Base-by-base conservation (phyloP, 2,113 vertebrate genomes). In the Mungos mungo region DNA sequence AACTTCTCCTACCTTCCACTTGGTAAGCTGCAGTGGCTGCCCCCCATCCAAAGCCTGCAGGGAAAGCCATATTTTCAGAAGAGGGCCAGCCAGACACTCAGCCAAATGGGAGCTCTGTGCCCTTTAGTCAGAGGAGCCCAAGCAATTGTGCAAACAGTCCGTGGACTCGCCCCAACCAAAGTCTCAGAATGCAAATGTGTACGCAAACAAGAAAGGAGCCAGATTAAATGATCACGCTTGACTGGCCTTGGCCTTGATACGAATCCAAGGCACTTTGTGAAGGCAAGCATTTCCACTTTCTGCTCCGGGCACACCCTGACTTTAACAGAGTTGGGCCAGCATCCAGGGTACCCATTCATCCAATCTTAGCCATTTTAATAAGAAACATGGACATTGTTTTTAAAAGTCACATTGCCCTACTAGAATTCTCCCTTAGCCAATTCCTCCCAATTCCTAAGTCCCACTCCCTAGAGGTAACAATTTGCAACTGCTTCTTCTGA, bases 21-120 rank as follows among this genome's bases (percentile, higher is more conserved):
- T 99, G 99, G 97, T 99, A 99, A 1, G 99, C 99, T 4, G 98
- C 98, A 23, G 98, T 99, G 33, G 98, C 98, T 63, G 99, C 99
- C 88, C 98, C 99, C 99, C 99, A 99, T 35, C 99, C 98, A 98
- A 99, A 99, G 95, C 98, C 98, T 88, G 38, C 84, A 66, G 99
- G 99, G 96, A 99, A 99, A 98, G 98, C 98, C 97, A 98, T 97
- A 95, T 88, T 96, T 95, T 88, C 96, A 19, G 87, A 88, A 29
- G 76, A 45, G 1, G 4, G 87, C 7, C 0, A 0, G 5, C 65
- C 68, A 31, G 60, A 41, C 47, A 14, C 35, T 35, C 35, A 2
- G 76, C 16, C 47, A 16, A 33, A 25, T 18, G 0, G n/a, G 13
- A 41, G 14, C 21, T 3, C 10, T 2, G 50, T 47, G 25, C 9